Conservation (phyloP, 2,113 vertebrate species). For the Urocynchramus pylzowi region DNA sequence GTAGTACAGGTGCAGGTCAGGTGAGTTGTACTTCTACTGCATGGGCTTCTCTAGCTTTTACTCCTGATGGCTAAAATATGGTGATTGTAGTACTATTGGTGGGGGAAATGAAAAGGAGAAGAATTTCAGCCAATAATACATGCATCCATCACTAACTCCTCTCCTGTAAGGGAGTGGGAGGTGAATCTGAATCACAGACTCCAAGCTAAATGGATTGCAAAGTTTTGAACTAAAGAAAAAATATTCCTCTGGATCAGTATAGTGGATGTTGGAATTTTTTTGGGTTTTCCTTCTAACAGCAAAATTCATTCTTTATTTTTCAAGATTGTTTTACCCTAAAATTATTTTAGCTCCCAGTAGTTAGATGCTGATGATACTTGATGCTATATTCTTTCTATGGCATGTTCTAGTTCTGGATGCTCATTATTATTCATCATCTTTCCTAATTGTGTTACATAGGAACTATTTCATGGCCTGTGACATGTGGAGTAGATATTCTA, state of each 20-base stretch:
- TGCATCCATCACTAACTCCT: not conserved
- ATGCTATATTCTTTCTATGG: not conserved
- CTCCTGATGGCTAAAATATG: not conserved
- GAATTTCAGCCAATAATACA: not conserved
- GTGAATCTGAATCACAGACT: not conserved
- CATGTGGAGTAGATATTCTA: constrained; percentile 55
- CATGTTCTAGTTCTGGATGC: not conserved
- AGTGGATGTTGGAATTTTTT: not conserved
- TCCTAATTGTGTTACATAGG: constrained; percentile 4
- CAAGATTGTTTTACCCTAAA: not conserved
- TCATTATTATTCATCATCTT: constrained; percentile 3
- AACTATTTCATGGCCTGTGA: constrained; percentile 34
- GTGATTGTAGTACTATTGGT: not conserved
- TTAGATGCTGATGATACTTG: not conserved
- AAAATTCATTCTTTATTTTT: not conserved
- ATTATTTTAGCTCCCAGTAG: not conserved
- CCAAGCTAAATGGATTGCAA: not conserved
- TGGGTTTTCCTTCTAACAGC: not conserved
- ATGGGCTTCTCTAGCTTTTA: not conserved
- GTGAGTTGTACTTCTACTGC: not conserved
- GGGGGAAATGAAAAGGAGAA: not conserved
- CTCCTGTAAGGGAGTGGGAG: not conserved
- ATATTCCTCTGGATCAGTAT: not conserved
- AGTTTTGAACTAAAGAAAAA: not conserved
- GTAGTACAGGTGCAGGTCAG: not conserved